A percentile compares a stretch with the other conserved stretches of the same genome.
phyloP scores from a whole-genome alignment of 2,888 invertebrate species.

The Chirona hameri region DNA sequence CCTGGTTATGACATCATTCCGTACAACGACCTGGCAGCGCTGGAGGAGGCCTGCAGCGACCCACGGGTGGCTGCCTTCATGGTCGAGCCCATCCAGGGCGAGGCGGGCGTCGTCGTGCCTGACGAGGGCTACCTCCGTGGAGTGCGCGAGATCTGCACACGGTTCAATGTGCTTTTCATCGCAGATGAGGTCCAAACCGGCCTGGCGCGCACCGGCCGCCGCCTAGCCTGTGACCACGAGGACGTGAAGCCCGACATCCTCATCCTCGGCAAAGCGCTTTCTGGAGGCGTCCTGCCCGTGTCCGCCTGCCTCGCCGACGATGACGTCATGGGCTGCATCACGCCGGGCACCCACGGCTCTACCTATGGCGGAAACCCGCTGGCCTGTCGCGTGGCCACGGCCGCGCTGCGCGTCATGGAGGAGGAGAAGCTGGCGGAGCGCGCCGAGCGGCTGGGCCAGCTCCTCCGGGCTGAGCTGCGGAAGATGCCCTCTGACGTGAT shows the following conservation, averaged over 20 bases:
- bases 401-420: slow-evolving; percentile 76
- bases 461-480: slow-evolving; percentile 68
- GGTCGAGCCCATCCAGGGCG: slow-evolving; percentile 97
- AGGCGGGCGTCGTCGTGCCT: slow-evolving; percentile 90
- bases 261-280: slow-evolving; percentile 87
- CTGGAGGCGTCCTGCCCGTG: slow-evolving; percentile 83
- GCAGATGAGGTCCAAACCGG: slow-evolving; percentile 97
- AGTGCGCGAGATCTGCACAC: slow-evolving; percentile 79
- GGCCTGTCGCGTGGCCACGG: slow-evolving; percentile 73
- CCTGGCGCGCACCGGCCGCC: slow-evolving; percentile 80
- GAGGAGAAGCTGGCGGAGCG: slow-evolving; percentile 85
- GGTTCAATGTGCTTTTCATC: slow-evolving; percentile 87
- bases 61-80: slow-evolving; percentile 88
- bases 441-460: slow-evolving; percentile 67
- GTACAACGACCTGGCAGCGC: slow-evolving; percentile 72
- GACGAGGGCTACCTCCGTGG: slow-evolving; percentile 71
- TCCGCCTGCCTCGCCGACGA: slow-evolving; percentile 83
- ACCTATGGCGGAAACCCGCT: slow-evolving; percentile 96
- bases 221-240: slow-evolving; percentile 81
- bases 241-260: slow-evolving; percentile 83
- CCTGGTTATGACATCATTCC: slow-evolving; percentile 82
- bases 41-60: slow-evolving; percentile 74
- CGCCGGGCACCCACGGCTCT: slow-evolving; percentile 91
- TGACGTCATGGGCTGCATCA: slow-evolving; percentile 77
- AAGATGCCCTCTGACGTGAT: slow-evolving; percentile 38